A percentile compares a stretch with the other conserved stretches of the same genome.
These are phyloP conservation scores for Clanis bilineata DNA, from an alignment of 2,888 invertebrate species.

Conservation along the genomic window DNA sequence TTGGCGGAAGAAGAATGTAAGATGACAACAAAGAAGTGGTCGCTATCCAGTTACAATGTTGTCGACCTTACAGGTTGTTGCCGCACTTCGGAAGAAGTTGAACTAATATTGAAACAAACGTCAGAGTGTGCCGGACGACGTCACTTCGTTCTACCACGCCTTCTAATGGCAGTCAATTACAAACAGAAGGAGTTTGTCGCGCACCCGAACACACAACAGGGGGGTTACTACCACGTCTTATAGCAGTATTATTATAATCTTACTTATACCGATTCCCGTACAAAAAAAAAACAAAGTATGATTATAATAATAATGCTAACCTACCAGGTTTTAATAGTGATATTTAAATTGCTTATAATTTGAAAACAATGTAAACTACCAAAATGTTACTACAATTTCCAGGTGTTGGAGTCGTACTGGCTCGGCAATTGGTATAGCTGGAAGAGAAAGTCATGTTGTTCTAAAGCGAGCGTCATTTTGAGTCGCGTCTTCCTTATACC, in stretches of 20 bases:
- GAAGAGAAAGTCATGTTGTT: conserved; percentile 67
- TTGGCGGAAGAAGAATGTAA: too few species aligned
- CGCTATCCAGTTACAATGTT: too few species aligned
- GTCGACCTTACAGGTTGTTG: conserved; percentile 73
- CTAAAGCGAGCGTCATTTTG: conserved; percentile 54
- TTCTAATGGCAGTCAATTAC: conserved; percentile 86
- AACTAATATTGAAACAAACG: conserved; percentile 83
- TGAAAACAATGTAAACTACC: background rate
- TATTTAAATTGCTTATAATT: background rate
- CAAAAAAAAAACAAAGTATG: too few species aligned
- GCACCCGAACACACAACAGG: conserved; percentile 88
- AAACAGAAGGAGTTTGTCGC: conserved; percentile 89
- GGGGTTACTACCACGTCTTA: too few species aligned
- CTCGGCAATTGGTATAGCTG: conserved; percentile 83
- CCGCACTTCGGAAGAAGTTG: conserved; percentile 87
- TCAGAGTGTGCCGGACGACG: conserved; percentile 61
- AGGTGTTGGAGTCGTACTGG: conserved; percentile 85
- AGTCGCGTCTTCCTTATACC: conserved; percentile 53
- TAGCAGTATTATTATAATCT: too few species aligned
- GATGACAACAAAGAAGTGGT: too few species aligned
- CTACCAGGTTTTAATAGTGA: background rate
- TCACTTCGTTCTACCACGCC: conserved; percentile 83
- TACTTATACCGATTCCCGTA: too few species aligned
- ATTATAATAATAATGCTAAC: too few species aligned
- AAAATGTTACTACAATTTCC: conserved; percentile 13